A percentile compares a stretch with the other conserved stretches of the same genome.
phyloP scores from a whole-genome alignment of 2,888 invertebrate species.

The Lochmaea crataegi region DNA sequence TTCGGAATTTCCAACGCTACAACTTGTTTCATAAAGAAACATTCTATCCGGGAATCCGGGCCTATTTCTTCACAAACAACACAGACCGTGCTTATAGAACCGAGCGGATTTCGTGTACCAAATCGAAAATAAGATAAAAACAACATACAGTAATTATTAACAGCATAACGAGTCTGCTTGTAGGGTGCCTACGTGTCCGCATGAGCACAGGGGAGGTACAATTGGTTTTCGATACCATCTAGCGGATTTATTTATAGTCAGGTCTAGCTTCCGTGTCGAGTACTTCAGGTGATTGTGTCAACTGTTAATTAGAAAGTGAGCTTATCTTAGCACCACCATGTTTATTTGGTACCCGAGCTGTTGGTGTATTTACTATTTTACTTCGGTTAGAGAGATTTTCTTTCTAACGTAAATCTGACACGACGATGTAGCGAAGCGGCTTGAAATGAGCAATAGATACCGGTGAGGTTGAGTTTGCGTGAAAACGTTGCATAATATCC shows the following conservation, averaged over 20 bases:
- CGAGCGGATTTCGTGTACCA: conserved; percentile 20
- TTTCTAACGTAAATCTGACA: conserved; percentile 38
- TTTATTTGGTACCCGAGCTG: conserved; percentile 53
- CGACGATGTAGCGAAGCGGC: conserved; percentile 18
- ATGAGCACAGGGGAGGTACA: conserved; percentile 51
- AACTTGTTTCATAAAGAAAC: not conserved
- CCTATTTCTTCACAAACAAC: not conserved
- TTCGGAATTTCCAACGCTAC: too few species aligned
- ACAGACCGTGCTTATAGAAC: not conserved
- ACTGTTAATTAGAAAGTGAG: conserved; percentile 59
- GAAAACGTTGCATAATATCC: conserved; percentile 47
- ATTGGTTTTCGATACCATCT: conserved; percentile 52
- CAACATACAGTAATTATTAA: conserved; percentile 24
- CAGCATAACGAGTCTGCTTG: conserved; percentile 27
- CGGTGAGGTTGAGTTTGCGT: conserved; percentile 42
- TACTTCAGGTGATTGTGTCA: conserved; percentile 60
- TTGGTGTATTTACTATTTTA: conserved; percentile 48
- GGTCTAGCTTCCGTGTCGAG: conserved; percentile 57
- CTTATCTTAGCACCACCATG: conserved; percentile 54
- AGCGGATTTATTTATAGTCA: conserved; percentile 53
- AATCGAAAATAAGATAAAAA: conserved; percentile 24
- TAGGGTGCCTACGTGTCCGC: conserved; percentile 46
- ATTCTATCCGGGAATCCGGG: not conserved
- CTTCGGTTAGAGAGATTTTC: conserved; percentile 24
- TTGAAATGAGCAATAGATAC: conserved; percentile 41